These are phyloP conservation scores for Geodia barretti DNA, from an alignment of 37 sponge, comb jelly and placozoan species.

Conservation along the genomic window DNA sequence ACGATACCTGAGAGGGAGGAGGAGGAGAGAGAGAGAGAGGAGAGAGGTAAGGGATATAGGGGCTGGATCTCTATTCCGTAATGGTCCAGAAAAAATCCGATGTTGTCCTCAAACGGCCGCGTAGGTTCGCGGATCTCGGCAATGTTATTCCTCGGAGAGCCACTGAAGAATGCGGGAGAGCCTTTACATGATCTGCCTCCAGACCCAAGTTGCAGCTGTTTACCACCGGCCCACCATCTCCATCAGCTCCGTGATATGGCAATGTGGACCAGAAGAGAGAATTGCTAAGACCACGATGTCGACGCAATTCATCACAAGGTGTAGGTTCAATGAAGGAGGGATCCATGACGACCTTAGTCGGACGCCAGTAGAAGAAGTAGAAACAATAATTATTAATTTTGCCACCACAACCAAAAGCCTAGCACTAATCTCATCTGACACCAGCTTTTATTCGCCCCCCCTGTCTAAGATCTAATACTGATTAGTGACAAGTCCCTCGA, in stretches of 20 bases:
- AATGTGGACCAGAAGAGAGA: background rate
- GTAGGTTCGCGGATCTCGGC: constrained; percentile 42
- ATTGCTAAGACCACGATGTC: background rate
- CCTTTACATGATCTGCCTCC: constrained; percentile 24
- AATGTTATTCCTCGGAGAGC: constrained; percentile 11
- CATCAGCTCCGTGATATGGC: constrained; percentile 65
- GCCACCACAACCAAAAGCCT: too few relatives aligned
- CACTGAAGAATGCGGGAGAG: background rate
- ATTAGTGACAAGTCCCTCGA: background rate
- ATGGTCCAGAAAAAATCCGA: too few relatives aligned
- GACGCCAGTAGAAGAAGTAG: constrained; percentile 39
- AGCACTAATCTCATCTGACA: too few relatives aligned
- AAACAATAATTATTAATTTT: too few relatives aligned
- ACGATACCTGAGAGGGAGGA: constrained; percentile 13
- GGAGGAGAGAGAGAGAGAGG: background rate
- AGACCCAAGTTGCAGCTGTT: constrained; percentile 18
- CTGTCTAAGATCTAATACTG: too few relatives aligned
- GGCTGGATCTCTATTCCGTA: too few relatives aligned
- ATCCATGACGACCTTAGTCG: constrained; percentile 76
- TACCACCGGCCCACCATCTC: constrained; percentile 70
- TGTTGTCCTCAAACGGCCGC: constrained; percentile 41
- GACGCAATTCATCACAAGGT: constrained; percentile 67
- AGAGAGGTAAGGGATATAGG: background rate
- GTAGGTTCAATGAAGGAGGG: constrained; percentile 78
- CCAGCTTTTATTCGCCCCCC: too few relatives aligned